Conservation (phyloP, 2,113 vertebrate species). For the Pitta sordida region DNA sequence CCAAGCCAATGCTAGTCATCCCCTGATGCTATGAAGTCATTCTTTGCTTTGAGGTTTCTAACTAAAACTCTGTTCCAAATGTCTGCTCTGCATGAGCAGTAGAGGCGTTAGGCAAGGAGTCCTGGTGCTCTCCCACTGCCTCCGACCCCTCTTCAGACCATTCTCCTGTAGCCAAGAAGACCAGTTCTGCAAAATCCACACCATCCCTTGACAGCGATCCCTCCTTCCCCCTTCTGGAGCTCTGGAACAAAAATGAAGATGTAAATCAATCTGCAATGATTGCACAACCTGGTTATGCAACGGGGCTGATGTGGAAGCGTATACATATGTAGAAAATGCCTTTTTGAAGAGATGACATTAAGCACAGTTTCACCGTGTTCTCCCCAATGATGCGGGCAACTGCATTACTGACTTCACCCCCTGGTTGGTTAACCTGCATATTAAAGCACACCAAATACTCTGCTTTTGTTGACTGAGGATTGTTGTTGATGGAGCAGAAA, state of each 20-base stretch:
- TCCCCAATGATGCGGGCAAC: background rate
- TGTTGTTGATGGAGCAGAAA: constrained; percentile 1
- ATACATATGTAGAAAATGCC: constrained; percentile 27
- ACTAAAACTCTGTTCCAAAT: background rate
- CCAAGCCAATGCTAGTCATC: constrained; percentile 26
- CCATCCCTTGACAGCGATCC: background rate
- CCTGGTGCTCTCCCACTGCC: background rate
- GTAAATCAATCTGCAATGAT: constrained; percentile 35
- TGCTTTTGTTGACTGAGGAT: background rate
- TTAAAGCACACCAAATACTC: background rate
- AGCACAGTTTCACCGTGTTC: constrained; percentile 21
- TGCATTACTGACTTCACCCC: background rate
- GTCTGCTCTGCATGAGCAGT: background rate
- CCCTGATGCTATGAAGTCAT: constrained; percentile 56
- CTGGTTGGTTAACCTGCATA: background rate
- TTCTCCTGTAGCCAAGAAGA: background rate
- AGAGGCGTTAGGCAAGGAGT: background rate
- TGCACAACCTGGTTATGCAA: constrained; percentile 45
- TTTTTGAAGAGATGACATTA: background rate
- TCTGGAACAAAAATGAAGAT: constrained; percentile 5
- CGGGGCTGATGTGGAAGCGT: background rate
- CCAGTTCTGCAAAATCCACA: background rate
- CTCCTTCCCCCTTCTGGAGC: background rate
- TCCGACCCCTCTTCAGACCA: background rate
- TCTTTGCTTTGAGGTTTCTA: constrained; percentile 33